Conservation (phyloP, 2,113 vertebrate species). For the Sturnira hondurensis region DNA sequence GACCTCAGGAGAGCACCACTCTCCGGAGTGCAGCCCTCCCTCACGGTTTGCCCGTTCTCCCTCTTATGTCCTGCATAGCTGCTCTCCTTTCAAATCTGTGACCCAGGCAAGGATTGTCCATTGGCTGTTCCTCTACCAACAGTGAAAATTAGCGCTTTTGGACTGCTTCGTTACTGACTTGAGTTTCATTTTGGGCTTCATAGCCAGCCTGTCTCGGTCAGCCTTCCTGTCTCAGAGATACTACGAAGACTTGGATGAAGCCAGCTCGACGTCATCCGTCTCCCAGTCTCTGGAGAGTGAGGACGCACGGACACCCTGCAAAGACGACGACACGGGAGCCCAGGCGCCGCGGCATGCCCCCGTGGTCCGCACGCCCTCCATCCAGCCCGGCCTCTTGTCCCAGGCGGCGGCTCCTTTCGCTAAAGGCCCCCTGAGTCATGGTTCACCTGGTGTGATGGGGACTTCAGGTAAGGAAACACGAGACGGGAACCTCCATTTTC, state of each 20-base stretch:
- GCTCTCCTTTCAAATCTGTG: too few relatives aligned
- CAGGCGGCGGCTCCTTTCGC: constrained; percentile 83
- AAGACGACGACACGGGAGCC: constrained; percentile 79
- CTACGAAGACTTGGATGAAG: constrained; percentile 93
- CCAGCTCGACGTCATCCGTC: constrained; percentile 91
- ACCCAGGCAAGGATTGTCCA: too few relatives aligned
- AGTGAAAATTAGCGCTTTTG: background rate
- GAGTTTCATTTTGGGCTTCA: constrained; percentile 11
- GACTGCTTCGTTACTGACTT: background rate
- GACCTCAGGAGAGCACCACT: too few relatives aligned
- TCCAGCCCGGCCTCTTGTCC: constrained; percentile 87
- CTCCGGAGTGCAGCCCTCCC: too few relatives aligned
- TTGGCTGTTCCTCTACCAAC: background rate
- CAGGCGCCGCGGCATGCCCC: constrained; percentile 85
- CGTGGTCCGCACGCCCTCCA: constrained; percentile 89
- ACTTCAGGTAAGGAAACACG: constrained; percentile 72
- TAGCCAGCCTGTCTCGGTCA: constrained; percentile 93
- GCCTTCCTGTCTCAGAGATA: constrained; percentile 94
- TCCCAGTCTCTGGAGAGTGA: constrained; percentile 89
- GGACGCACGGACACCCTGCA: constrained; percentile 77
- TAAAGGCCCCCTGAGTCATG: constrained; percentile 80
- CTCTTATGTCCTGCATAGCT: background rate
- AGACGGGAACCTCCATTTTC: background rate
- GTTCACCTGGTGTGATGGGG: constrained; percentile 76
- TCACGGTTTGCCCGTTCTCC: too few relatives aligned